A percentile compares a stretch with the other conserved stretches of the same genome.
Conservation (phyloP, 2,113 vertebrate genomes). For the Heliornis fulica region DNA sequence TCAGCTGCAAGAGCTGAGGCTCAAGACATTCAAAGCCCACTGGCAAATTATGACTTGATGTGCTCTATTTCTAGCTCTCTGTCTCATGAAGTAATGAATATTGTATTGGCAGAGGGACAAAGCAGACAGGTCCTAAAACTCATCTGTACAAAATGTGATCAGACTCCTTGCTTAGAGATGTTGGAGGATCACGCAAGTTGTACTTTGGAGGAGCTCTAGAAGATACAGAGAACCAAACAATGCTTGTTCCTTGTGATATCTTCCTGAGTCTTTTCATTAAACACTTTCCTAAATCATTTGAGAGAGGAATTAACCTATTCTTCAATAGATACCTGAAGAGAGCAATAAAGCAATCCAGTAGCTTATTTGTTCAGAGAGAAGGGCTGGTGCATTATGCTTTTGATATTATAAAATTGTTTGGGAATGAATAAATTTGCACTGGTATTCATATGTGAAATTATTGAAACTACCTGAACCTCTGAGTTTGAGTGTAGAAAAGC, state of each 20-base stretch:
- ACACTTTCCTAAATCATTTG: background rate
- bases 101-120: background rate
- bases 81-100: background rate
- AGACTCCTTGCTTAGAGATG: background rate
- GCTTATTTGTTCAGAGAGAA: background rate
- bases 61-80: background rate
- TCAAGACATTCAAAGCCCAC: background rate
- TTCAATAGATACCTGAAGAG: background rate
- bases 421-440: background rate
- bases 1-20: background rate
- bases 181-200: background rate
- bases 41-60: background rate
- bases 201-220: background rate
- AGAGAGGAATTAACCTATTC: background rate
- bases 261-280: background rate
- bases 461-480: background rate
- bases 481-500: background rate
- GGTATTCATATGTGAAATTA: fast-evolving
- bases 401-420: background rate
- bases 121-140: background rate
- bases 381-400: background rate
- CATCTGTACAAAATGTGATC: background rate
- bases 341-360: background rate
- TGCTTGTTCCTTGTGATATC: background rate
- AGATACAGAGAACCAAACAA: background rate